A percentile compares a stretch with the other conserved stretches of the same genome.
phyloP scores from a whole-genome alignment of 2,888 invertebrate species.

The Leucophenga maculata region DNA sequence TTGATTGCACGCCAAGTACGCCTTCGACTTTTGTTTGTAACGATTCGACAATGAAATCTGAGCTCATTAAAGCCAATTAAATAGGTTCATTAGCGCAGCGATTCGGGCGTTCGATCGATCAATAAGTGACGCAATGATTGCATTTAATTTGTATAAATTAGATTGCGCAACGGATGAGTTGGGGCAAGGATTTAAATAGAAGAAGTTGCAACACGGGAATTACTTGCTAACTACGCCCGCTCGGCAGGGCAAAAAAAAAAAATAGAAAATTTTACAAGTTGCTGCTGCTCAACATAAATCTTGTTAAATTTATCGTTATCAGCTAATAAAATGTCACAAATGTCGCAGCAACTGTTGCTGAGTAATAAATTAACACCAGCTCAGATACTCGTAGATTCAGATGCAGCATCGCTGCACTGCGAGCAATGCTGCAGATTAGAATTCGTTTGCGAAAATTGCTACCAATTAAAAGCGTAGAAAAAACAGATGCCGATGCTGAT shows the following conservation, averaged over 20 bases:
- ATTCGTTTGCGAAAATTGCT: slow-evolving; percentile 59
- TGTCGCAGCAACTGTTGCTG: slow-evolving; percentile 33
- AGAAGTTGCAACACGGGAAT: neutral
- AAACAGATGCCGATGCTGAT: slow-evolving; percentile 13
- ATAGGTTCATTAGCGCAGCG: slow-evolving; percentile 51
- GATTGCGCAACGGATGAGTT: slow-evolving; percentile 20
- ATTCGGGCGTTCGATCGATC: slow-evolving; percentile 41
- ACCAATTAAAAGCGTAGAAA: slow-evolving; percentile 53
- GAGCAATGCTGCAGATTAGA: neutral
- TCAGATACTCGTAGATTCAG: neutral
- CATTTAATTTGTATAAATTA: slow-evolving; percentile 64
- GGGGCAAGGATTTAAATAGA: no score
- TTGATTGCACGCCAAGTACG: slow-evolving; percentile 43
- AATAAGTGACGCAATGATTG: slow-evolving; percentile 53
- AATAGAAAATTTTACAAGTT: slow-evolving; percentile 16
- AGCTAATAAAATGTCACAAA: slow-evolving; percentile 61
- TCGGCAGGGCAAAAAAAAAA: no score
- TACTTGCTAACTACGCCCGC: neutral
- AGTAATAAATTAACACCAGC: slow-evolving; percentile 60
- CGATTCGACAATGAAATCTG: neutral
- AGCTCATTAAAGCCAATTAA: slow-evolving; percentile 48
- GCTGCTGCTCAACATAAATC: slow-evolving; percentile 52
- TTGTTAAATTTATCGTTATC: slow-evolving; percentile 66
- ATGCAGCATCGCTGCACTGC: neutral
- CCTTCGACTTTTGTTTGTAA: slow-evolving; percentile 31